Evolutionary conservation across 1,140 invertebrate genomes (phyloP), one percentile per base, ranked within the genome.

Genomic region (Odontomachus brunneus): DNA sequence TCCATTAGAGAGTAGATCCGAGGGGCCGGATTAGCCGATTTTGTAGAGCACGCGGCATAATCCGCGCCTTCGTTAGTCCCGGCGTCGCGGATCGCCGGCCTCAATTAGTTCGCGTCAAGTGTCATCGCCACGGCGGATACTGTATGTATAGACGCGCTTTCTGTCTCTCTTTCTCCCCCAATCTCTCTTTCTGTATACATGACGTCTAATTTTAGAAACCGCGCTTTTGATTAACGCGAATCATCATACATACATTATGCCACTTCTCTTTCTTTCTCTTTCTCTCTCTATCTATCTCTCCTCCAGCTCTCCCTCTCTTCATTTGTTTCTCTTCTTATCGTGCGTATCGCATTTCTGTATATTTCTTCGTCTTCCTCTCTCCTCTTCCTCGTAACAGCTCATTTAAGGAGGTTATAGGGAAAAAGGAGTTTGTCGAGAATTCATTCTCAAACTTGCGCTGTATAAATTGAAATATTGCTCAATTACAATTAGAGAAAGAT

Each of bases 11-110:
- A 73, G 90, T 81, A 72, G 38, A 57, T 65, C 19, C 22, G 86
- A 89, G 81, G 85, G 67, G 60, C 72, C 11, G 65, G 86, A 90
- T 90, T 84, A 86, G 83, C 84, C 73, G 86, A 89, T 90, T 86
- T 85, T 84, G 85, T 88, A 49, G 87, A 88, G 89, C 91, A 84
- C 90, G 87, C 33, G 22, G 29, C 87, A 92, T 92, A 93, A 92
- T 93, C n/a, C 89, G 89, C 86, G 84, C 90, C 88, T 92, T 92
- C 86, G 85, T 85, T 81, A 82, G 59, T 60, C 29, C 60, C 51
- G 51, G 26, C 55, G 3, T 53, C 69, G 19, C 63, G 33, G 53
- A 26, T 11, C 51, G 33, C 51, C 82, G 87, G 82, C 88, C 87
- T 91, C 89, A 89, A 91, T 92, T 92, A 92, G 87, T 87, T 83